These are phyloP conservation scores for Panopea generosa DNA, from an alignment of 2,888 invertebrate genomes.

Conservation along the genomic window DNA sequence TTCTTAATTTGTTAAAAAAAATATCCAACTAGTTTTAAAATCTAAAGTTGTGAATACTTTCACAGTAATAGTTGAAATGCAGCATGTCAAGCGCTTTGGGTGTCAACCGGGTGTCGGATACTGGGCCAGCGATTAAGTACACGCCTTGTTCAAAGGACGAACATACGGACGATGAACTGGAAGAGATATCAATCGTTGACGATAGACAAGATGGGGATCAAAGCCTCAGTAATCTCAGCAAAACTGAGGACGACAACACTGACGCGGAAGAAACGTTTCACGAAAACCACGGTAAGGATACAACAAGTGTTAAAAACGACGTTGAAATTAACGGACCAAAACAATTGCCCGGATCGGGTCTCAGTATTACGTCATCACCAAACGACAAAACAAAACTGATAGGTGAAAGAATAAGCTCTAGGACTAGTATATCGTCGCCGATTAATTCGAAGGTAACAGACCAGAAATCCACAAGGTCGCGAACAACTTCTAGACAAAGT, in stretches of 20 bases:
- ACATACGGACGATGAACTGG: constrained; percentile 86
- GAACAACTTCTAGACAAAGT: constrained; percentile 88
- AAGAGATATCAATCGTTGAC: constrained; percentile 89
- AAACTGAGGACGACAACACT: constrained; percentile 87
- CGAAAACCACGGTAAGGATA: constrained; percentile 40
- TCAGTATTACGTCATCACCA: constrained; percentile 59
- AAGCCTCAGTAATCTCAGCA: constrained; percentile 53
- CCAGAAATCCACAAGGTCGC: constrained; percentile 82
- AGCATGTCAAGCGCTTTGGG: constrained; percentile 73
- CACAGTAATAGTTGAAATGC: constrained; percentile 13
- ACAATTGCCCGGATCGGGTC: constrained; percentile 87
- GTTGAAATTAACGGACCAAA: constrained; percentile 87
- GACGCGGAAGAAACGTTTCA: constrained; percentile 80
- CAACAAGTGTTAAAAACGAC: constrained; percentile 46
- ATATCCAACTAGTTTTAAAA: too few species aligned
- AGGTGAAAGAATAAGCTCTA: constrained; percentile 87
- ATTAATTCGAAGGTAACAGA: constrained; percentile 83
- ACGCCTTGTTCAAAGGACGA: constrained; percentile 83
- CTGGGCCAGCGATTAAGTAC: constrained; percentile 80
- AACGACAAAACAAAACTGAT: constrained; percentile 77
- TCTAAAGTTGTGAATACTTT: neutral
- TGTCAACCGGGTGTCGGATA: constrained; percentile 67
- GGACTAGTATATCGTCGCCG: constrained; percentile 86
- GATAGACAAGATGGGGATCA: constrained; percentile 84
- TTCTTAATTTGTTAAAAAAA: too few species aligned